These are phyloP conservation scores for Centropus bengalensis DNA, from an alignment of 2,113 vertebrate species.

Conservation along the genomic window DNA sequence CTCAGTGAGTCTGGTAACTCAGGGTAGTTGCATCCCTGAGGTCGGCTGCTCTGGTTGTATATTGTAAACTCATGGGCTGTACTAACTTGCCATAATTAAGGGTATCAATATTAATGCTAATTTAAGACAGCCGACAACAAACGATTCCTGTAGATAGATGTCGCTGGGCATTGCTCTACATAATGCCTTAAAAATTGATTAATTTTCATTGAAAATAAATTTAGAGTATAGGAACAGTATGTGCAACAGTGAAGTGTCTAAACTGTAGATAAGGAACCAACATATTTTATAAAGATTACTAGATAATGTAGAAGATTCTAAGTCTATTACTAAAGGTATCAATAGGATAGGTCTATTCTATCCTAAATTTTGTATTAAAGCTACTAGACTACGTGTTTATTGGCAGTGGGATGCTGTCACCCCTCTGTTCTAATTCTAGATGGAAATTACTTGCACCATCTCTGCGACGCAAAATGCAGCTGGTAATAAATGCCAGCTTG, in stretches of 20 bases:
- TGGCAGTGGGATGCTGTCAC: neutral
- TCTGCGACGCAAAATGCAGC: constrained; percentile 21
- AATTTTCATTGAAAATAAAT: neutral
- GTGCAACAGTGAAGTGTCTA: neutral
- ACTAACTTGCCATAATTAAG: neutral
- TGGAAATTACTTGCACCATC: constrained; percentile 29
- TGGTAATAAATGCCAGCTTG: constrained; percentile 42
- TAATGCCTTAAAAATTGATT: neutral
- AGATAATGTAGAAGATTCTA: neutral
- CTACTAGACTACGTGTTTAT: neutral
- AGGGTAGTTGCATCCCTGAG: neutral
- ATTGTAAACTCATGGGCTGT: neutral
- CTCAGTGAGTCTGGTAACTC: neutral
- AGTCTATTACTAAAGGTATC: neutral
- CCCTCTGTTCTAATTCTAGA: neutral
- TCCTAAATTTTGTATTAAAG: neutral
- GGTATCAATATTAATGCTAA: neutral
- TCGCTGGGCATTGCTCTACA: neutral
- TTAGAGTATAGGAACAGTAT: neutral
- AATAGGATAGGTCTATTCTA: neutral
- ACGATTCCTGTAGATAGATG: neutral
- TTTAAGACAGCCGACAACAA: neutral
- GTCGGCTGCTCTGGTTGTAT: neutral
- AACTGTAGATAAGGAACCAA: neutral
- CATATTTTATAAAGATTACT: neutral